Percentiles rank a stretch among this genome's conserved stretches.
These are phyloP conservation scores for Monoplex corrugatus DNA, from an alignment of 2,888 invertebrate species.

Conservation along the genomic window DNA sequence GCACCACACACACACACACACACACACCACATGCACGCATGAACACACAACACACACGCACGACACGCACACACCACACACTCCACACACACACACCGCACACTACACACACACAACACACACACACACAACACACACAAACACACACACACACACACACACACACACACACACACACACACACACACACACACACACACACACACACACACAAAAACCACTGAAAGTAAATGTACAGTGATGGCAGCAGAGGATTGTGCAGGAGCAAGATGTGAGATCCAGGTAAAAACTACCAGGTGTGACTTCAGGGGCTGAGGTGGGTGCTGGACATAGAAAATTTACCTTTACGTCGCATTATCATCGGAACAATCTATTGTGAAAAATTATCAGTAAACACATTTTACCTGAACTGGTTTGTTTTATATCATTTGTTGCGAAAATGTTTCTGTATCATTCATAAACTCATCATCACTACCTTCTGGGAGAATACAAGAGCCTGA, in stretches of 20 bases:
- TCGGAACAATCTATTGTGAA: background rate
- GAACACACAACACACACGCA: too few species aligned
- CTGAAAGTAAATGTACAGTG: background rate
- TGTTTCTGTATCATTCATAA: too few species aligned
- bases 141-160: background rate
- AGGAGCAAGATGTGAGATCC: background rate
- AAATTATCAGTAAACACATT: background rate
- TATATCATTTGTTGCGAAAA: too few species aligned
- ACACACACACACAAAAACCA: too few species aligned
- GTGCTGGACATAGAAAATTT: background rate
- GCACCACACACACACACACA: too few species aligned
- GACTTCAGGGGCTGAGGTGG: background rate
- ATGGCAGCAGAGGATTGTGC: background rate
- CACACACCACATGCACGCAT: too few species aligned
- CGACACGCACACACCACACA: too few species aligned
- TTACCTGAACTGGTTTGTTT: too few species aligned
- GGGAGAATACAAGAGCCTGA: too few species aligned
- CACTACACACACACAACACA: background rate
- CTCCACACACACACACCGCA: background rate
- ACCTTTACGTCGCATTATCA: too few species aligned
- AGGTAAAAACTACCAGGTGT: background rate
- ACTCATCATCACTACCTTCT: too few species aligned
- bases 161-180: background rate
- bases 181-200: background rate
- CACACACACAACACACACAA: background rate